Percentiles rank a stretch among this genome's conserved stretches.
phyloP scores from a whole-genome alignment of 2,797 vertebrate species.

The Phoebastria nigripes region DNA sequence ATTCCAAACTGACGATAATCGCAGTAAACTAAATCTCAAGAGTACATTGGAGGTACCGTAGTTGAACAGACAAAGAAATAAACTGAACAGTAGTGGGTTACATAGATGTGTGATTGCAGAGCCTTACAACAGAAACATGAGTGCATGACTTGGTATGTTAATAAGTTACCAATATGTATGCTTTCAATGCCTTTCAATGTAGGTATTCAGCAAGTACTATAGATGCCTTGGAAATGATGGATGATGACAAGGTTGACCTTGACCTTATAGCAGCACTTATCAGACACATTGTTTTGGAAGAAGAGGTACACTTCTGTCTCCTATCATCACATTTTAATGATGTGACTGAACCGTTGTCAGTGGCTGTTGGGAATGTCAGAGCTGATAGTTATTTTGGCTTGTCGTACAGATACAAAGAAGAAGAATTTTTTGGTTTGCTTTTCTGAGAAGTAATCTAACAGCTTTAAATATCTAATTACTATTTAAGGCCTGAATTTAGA shows the following conservation, averaged over 20 bases:
- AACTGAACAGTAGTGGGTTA: background rate
- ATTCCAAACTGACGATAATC: accelerated
- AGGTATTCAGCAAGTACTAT: conserved; percentile 90
- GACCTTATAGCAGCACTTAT: conserved; percentile 90
- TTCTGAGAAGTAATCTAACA: background rate
- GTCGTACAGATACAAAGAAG: background rate
- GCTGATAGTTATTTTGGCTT: background rate
- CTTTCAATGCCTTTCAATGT: background rate
- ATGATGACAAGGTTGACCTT: conserved; percentile 94
- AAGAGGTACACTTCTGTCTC: conserved; percentile 77
- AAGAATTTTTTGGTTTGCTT: background rate
- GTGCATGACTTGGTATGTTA: accelerated
- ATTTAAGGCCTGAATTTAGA: background rate
- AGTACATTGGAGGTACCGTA: background rate
- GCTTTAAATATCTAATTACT: background rate
- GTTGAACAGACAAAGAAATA: background rate
- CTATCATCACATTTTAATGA: accelerated
- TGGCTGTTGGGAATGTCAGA: background rate
- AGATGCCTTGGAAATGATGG: conserved; percentile 83
- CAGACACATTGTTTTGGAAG: conserved; percentile 83
- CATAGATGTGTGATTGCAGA: background rate
- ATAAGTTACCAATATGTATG: background rate
- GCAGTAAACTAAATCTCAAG: background rate
- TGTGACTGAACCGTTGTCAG: background rate
- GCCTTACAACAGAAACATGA: background rate